Conservation (phyloP, 2,113 vertebrate genomes). For the Indri indri region DNA sequence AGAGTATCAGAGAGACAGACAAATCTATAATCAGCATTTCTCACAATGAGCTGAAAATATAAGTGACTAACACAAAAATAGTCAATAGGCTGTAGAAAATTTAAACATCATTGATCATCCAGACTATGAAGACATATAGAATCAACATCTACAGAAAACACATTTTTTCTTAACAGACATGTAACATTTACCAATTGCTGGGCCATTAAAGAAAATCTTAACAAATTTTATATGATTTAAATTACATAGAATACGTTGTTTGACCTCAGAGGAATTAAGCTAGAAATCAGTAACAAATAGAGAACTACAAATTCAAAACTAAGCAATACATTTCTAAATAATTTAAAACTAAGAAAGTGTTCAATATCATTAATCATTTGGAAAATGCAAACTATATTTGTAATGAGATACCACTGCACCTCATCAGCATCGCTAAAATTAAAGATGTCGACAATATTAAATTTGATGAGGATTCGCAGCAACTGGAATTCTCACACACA, state of each 20-base stretch:
- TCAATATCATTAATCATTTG: neutral
- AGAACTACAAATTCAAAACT: neutral
- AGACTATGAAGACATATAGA: neutral
- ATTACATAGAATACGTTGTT: neutral
- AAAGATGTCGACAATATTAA: neutral
- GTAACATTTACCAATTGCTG: neutral
- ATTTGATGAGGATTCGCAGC: neutral
- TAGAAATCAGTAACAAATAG: neutral
- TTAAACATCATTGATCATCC: neutral
- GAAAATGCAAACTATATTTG: neutral
- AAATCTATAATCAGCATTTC: neutral
- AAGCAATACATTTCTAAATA: neutral
- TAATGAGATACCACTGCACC: neutral
- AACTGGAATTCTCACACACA: neutral
- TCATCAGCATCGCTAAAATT: neutral
- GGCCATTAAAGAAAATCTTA: neutral
- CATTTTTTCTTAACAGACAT: neutral
- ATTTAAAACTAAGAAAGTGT: neutral
- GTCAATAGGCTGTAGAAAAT: neutral
- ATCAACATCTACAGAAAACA: neutral
- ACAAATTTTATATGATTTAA: neutral
- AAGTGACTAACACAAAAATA: neutral
- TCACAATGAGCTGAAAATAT: neutral
- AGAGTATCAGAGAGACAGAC: neutral
- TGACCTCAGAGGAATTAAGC: neutral